Evolutionary conservation across 2,797 vertebrate genomes (phyloP).

Genomic region (Australoheros facetus): DNA sequence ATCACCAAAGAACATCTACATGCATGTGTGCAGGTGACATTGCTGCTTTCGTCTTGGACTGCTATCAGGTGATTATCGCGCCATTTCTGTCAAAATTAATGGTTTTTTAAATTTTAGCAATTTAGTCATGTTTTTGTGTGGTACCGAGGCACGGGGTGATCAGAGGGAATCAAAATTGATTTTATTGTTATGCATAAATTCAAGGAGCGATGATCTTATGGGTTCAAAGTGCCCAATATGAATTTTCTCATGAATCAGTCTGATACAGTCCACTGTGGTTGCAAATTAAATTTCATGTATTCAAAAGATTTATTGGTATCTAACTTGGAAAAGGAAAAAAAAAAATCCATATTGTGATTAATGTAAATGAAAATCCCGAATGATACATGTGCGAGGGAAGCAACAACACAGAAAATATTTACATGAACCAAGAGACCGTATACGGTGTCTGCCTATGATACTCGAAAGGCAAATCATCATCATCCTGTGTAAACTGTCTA

Average conservation of each 20-base stretch:
- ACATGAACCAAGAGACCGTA: slow-evolving; percentile 32
- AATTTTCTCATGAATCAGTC: slow-evolving; percentile 14
- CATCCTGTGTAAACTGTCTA: slow-evolving; percentile 44
- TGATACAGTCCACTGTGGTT: slow-evolving; percentile 4
- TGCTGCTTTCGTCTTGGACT: slow-evolving; percentile 31
- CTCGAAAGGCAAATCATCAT: slow-evolving; percentile 53
- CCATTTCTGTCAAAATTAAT: slow-evolving; percentile 19
- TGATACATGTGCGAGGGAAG: background rate
- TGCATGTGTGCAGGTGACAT: slow-evolving; percentile 8
- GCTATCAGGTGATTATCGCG: slow-evolving; percentile 21
- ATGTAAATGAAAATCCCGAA: background rate
- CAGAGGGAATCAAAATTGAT: slow-evolving; percentile 21
- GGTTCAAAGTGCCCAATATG: slow-evolving; percentile 8
- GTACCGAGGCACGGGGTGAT: slow-evolving; percentile 10
- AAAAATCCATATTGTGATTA: background rate
- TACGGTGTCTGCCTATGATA: slow-evolving; percentile 25
- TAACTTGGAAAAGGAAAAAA: background rate
- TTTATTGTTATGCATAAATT: slow-evolving; percentile 25
- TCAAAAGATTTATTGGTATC: background rate
- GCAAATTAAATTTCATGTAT: slow-evolving; percentile 18
- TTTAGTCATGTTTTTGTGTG: background rate
- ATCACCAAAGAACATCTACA: background rate
- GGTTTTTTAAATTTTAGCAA: slow-evolving; percentile 6
- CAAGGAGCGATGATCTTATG: slow-evolving; percentile 6
- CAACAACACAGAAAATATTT: slow-evolving; percentile 30